These are phyloP conservation scores for Platysternon megacephalum DNA, from an alignment of 2,113 vertebrate species.

Conservation along the genomic window DNA sequence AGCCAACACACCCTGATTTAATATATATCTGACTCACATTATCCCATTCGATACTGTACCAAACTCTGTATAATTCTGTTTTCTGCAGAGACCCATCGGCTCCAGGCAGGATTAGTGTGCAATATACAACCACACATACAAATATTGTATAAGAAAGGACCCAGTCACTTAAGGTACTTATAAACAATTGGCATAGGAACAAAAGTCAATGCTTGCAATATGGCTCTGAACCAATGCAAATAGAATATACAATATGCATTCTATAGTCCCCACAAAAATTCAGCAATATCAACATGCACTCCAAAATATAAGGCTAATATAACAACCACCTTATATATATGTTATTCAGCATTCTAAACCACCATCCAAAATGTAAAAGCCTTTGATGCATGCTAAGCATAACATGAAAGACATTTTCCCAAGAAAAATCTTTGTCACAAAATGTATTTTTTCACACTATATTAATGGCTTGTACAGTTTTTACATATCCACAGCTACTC, in stretches of 20 bases:
- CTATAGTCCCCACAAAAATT: background rate
- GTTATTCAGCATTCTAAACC: background rate
- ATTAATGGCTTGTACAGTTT: background rate
- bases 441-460: background rate
- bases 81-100: background rate
- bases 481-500: background rate
- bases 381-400: background rate
- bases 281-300: background rate
- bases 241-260: background rate
- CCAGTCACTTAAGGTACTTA: background rate
- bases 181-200: background rate
- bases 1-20: background rate
- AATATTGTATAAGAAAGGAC: background rate
- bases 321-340: background rate
- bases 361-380: background rate
- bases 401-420: background rate
- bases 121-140: background rate
- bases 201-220: background rate
- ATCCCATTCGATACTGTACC: background rate
- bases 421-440: background rate
- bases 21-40: background rate
- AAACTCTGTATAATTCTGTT: background rate
- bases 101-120: background rate
- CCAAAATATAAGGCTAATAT: background rate
- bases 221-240: background rate